phyloP scores from a whole-genome alignment of 2,113 vertebrate species.

The Natator depressus region DNA sequence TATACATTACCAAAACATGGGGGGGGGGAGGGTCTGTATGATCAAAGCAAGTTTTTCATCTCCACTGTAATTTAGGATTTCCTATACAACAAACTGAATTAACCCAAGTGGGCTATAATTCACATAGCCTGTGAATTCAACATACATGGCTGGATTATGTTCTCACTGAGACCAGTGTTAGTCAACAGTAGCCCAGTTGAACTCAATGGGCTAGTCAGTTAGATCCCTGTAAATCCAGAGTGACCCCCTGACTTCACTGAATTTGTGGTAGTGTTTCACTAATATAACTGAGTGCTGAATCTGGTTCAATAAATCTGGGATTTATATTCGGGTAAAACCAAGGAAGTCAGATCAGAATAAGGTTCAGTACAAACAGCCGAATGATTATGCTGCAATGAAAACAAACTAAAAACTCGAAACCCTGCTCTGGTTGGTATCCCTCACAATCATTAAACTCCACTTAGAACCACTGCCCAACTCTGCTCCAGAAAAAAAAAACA shows the following conservation, averaged over 20 bases:
- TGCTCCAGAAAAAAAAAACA: fast-evolving
- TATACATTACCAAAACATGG: neutral
- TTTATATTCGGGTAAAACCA: neutral
- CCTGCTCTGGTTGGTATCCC: neutral
- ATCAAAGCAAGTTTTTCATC: neutral
- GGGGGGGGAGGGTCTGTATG: neutral
- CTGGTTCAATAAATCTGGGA: neutral
- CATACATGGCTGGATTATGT: fast-evolving
- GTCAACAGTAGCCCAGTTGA: too few species aligned
- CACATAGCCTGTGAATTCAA: fast-evolving
- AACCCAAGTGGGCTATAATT: neutral
- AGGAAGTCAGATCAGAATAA: neutral
- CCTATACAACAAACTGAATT: neutral
- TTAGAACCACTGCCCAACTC: neutral
- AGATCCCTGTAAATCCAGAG: neutral
- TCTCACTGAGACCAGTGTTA: fast-evolving
- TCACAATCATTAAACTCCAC: neutral
- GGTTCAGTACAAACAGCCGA: neutral
- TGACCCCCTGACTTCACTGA: neutral
- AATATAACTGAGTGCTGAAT: neutral
- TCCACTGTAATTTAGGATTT: fast-evolving
- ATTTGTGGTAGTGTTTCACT: neutral
- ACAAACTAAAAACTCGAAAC: neutral
- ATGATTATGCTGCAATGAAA: neutral
- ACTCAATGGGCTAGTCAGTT: neutral